Evolutionary conservation across 2,797 vertebrate species (phyloP).

Genomic region (Fundulus diaphanus): DNA sequence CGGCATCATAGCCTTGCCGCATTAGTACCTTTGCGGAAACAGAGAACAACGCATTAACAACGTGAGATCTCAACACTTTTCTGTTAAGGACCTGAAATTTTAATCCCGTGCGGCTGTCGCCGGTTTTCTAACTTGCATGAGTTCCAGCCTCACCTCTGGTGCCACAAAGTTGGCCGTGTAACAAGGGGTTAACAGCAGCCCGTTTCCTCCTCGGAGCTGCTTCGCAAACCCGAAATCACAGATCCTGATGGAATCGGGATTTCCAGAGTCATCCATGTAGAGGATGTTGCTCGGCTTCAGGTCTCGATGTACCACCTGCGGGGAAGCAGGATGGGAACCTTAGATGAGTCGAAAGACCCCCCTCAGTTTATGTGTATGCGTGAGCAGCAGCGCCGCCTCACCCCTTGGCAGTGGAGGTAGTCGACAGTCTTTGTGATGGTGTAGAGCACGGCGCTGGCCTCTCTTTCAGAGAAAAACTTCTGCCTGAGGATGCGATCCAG

Average conservation of each 20-base stretch:
- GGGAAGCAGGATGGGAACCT: neutral
- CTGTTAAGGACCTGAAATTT: neutral
- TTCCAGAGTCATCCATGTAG: constrained; percentile 95
- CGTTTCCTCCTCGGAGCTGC: constrained; percentile 94
- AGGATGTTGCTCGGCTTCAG: constrained; percentile 99
- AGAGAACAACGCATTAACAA: neutral
- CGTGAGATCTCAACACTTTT: neutral
- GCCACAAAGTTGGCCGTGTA: constrained; percentile 99
- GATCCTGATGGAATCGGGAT: constrained; percentile 95
- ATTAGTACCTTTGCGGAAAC: constrained; percentile 88
- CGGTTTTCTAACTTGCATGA: neutral
- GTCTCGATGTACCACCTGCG: constrained; percentile 95
- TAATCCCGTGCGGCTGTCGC: neutral
- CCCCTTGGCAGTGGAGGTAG: constrained; percentile 98
- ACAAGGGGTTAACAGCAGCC: constrained; percentile 94
- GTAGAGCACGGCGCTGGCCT: constrained; percentile 94
- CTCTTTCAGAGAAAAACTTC: constrained; percentile 96
- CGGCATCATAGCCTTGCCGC: constrained; percentile 97
- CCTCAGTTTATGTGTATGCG: neutral
- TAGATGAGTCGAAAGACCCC: neutral
- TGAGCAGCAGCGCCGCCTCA: constrained; percentile 66
- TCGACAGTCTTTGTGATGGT: constrained; percentile 96
- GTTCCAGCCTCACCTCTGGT: constrained; percentile 87
- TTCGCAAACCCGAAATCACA: constrained; percentile 99
- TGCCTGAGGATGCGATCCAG: constrained; percentile 94